A percentile compares a stretch with the other conserved stretches of the same genome.
These are phyloP conservation scores for Phania funesta DNA, from an alignment of 2,888 invertebrate species.

Conservation along the genomic window DNA sequence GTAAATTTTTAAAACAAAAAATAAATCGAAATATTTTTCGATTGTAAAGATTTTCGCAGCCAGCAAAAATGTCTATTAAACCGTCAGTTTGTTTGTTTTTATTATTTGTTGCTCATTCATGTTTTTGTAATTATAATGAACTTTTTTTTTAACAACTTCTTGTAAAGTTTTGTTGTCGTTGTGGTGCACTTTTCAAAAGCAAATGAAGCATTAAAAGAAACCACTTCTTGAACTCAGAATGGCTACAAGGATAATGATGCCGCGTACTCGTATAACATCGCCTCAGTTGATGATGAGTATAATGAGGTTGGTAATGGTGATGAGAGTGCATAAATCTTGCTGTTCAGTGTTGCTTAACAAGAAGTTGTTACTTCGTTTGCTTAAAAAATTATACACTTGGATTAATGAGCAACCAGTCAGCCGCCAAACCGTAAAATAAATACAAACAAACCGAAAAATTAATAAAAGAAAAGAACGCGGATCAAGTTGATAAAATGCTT, in stretches of 20 bases:
- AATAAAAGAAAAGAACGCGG: constrained; percentile 1
- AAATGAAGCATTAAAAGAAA: constrained; percentile 63
- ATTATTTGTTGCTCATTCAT: constrained; percentile 74
- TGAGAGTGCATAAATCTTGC: constrained; percentile 61
- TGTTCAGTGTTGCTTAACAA: constrained; percentile 38
- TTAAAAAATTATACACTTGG: constrained; percentile 76
- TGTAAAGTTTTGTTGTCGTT: constrained; percentile 15
- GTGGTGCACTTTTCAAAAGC: constrained; percentile 51
- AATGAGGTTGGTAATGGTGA: constrained; percentile 48
- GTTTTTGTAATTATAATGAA: constrained; percentile 74
- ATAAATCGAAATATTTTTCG: constrained; percentile 46
- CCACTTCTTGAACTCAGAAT: constrained; percentile 59
- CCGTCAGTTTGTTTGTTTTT: constrained; percentile 45
- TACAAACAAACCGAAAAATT: constrained; percentile 20
- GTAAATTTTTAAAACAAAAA: constrained; percentile 13
- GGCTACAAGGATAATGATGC: constrained; percentile 57
- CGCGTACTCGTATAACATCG: neutral
- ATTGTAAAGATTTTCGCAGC: constrained; percentile 32
- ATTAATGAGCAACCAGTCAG: constrained; percentile 75
- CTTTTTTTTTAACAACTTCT: constrained; percentile 70
- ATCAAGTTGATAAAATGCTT: constrained; percentile 48
- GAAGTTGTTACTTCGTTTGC: constrained; percentile 65
- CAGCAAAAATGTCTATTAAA: constrained; percentile 22
- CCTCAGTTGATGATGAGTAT: constrained; percentile 24
- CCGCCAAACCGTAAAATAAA: constrained; percentile 45